phyloP scores from a whole-genome alignment of 2,113 vertebrate genomes.

The Todiramphus chloris region DNA sequence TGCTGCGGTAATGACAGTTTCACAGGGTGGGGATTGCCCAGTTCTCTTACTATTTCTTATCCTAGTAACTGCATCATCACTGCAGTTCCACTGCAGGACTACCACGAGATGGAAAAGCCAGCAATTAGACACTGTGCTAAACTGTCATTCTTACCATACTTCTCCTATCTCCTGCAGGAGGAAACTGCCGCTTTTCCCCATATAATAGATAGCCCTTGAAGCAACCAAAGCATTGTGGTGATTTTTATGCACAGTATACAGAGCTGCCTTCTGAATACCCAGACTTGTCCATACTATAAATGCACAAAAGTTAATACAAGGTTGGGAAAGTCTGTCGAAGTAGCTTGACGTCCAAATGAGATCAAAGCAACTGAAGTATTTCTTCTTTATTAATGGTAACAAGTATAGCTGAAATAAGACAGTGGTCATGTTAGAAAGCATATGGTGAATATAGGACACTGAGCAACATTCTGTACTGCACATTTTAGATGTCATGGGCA shows the following conservation, averaged over 20 bases:
- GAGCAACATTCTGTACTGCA: background rate
- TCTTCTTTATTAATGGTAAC: background rate
- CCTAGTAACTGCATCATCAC: background rate
- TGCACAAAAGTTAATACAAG: background rate
- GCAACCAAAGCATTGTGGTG: background rate
- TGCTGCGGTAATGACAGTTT: background rate
- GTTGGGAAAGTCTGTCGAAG: background rate
- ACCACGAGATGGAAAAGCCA: background rate
- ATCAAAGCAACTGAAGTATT: background rate
- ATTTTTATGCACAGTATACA: background rate
- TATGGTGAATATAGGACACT: background rate
- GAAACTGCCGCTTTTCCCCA: background rate
- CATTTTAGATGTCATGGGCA: background rate
- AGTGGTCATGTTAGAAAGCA: background rate
- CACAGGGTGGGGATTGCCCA: background rate
- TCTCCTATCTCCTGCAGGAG: background rate
- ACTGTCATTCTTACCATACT: background rate
- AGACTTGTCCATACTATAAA: background rate
- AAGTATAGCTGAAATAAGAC: background rate
- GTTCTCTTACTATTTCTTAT: background rate
- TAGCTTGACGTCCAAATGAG: background rate
- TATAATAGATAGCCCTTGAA: background rate
- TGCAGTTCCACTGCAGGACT: background rate
- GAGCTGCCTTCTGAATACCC: background rate
- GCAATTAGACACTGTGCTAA: background rate